Evolutionary conservation across 2,888 invertebrate genomes (phyloP).

Genomic region (Norana najaformis): DNA sequence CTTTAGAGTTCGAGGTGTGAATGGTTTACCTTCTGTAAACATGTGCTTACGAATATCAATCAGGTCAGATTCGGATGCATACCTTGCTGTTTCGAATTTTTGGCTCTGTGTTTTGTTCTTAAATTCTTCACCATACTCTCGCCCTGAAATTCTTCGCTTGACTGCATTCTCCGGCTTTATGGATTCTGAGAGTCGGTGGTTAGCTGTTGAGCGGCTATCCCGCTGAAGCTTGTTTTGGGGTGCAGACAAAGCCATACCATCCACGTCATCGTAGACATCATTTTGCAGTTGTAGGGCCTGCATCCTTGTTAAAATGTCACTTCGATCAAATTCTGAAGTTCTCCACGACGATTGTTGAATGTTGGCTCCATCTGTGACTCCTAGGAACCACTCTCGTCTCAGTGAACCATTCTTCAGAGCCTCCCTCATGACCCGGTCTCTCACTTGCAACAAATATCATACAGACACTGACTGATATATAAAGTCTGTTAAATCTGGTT

Average conservation of each 20-base stretch:
- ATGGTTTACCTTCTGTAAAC: slow-evolving; percentile 58
- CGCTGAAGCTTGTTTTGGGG: background rate
- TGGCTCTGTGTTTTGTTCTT: background rate
- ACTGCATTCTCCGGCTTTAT: background rate
- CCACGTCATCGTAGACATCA: background rate
- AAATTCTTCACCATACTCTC: background rate
- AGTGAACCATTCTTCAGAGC: background rate
- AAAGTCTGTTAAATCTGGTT: background rate
- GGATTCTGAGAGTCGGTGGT: background rate
- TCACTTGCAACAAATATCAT: slow-evolving; percentile 20
- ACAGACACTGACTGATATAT: background rate
- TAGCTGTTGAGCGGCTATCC: background rate
- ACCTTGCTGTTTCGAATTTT: background rate
- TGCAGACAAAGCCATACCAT: background rate
- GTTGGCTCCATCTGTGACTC: background rate
- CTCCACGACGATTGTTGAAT: background rate
- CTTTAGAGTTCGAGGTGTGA: slow-evolving; percentile 58
- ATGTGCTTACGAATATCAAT: slow-evolving; percentile 53
- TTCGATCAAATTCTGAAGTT: slow-evolving; percentile 2
- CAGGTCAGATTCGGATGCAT: slow-evolving; percentile 46
- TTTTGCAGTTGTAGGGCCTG: background rate
- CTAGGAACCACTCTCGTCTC: background rate
- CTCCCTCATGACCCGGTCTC: slow-evolving; percentile 29
- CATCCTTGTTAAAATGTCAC: background rate
- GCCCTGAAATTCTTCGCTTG: background rate